These are phyloP conservation scores for Echeneis naucrates DNA, from an alignment of 2,797 vertebrate species.

Conservation along the genomic window DNA sequence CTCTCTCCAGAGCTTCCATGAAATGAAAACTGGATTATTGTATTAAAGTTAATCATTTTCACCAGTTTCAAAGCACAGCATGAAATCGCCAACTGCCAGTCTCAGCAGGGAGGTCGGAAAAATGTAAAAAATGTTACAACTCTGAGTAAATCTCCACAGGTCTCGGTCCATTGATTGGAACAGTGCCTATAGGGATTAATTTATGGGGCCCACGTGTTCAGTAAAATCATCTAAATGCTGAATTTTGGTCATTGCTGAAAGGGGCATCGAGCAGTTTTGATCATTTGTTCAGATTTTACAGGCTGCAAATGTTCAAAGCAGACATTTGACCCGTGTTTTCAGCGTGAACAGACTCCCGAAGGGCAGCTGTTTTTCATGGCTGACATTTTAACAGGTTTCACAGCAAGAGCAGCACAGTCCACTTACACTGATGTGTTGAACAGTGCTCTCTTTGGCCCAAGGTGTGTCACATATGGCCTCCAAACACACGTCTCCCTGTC, in stretches of 20 bases:
- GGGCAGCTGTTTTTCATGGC: neutral
- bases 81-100: slow-evolving; percentile 9
- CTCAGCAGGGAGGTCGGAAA: neutral
- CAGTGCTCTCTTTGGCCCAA: too few species aligned
- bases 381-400: neutral
- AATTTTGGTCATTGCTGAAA: neutral
- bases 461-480: too few species aligned
- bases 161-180: too few species aligned
- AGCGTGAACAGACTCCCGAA: too few species aligned
- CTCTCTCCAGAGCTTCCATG: neutral
- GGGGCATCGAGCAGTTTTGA: neutral
- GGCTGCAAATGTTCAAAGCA: too few species aligned
- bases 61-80: slow-evolving; percentile 1
- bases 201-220: too few species aligned
- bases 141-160: too few species aligned
- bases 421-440: too few species aligned
- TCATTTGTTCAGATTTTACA: neutral
- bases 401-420: neutral
- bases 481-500: too few species aligned
- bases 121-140: too few species aligned
- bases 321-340: neutral
- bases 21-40: slow-evolving; percentile 6
- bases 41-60: slow-evolving; percentile 8
- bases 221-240: neutral
- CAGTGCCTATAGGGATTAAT: too few species aligned